Evolutionary conservation across 2,888 invertebrate genomes (phyloP).

Genomic region (Cinara cedri): DNA sequence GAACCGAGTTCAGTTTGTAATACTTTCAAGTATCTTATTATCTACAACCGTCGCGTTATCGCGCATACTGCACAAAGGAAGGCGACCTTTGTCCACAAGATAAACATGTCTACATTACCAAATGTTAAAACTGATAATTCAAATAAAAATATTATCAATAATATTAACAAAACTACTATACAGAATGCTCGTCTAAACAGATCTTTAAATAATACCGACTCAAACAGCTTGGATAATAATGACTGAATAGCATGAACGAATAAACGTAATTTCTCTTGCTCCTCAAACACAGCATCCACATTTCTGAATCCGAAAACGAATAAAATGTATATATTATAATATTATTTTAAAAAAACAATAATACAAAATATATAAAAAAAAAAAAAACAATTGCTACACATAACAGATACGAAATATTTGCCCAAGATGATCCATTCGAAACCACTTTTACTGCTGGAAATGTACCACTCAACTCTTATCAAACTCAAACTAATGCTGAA

Average conservation of each 20-base stretch:
- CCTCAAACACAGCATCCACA: neutral
- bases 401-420: too few species aligned
- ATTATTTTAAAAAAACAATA: too few species aligned
- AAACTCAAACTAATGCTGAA: too few species aligned
- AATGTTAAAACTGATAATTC: neutral
- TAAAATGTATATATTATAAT: too few species aligned
- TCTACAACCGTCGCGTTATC: neutral
- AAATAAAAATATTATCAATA: slow-evolving; percentile 9
- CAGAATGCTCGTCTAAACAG: slow-evolving; percentile 10
- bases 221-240: slow-evolving; percentile 7
- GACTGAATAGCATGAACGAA: neutral
- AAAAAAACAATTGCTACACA: neutral
- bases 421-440: too few species aligned
- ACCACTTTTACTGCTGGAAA: too few species aligned
- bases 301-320: neutral
- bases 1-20: too few species aligned
- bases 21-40: neutral
- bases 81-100: neutral
- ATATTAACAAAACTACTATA: slow-evolving; percentile 5
- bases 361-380: neutral
- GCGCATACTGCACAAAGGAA: neutral
- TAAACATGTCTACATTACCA: slow-evolving; percentile 3
- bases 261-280: slow-evolving; percentile 21
- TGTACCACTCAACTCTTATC: too few species aligned
- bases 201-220: neutral